Conservation (phyloP, 2,113 vertebrate species). For the Athene noctua region DNA sequence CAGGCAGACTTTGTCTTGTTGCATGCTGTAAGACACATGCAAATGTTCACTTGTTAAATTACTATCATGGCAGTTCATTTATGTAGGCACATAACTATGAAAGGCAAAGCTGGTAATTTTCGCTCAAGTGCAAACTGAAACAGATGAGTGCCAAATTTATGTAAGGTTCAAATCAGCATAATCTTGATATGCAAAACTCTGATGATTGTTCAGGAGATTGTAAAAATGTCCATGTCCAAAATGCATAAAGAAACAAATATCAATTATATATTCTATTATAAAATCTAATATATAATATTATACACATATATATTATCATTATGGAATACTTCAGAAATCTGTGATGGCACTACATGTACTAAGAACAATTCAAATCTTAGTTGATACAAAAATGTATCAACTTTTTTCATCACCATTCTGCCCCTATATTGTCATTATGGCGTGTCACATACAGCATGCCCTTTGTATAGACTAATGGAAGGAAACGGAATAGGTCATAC, state of each 20-base stretch:
- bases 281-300: background rate
- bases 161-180: background rate
- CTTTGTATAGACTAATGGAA: background rate
- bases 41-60: background rate
- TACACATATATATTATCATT: background rate
- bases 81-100: background rate
- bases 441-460: background rate
- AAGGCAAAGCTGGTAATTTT: background rate
- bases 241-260: background rate
- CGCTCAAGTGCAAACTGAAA: background rate
- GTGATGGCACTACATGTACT: background rate
- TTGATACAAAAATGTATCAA: background rate
- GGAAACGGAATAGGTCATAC: background rate
- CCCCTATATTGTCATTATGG: background rate
- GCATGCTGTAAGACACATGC: background rate
- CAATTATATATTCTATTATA: background rate
- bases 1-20: background rate
- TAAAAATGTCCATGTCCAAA: background rate
- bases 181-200: background rate
- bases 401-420: background rate
- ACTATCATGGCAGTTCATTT: background rate
- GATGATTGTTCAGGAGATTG: background rate
- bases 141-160: background rate
- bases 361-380: background rate
- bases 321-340: background rate